These are phyloP conservation scores for Iselma pallidipennis DNA, from an alignment of 2,888 invertebrate genomes.

Conservation along the genomic window DNA sequence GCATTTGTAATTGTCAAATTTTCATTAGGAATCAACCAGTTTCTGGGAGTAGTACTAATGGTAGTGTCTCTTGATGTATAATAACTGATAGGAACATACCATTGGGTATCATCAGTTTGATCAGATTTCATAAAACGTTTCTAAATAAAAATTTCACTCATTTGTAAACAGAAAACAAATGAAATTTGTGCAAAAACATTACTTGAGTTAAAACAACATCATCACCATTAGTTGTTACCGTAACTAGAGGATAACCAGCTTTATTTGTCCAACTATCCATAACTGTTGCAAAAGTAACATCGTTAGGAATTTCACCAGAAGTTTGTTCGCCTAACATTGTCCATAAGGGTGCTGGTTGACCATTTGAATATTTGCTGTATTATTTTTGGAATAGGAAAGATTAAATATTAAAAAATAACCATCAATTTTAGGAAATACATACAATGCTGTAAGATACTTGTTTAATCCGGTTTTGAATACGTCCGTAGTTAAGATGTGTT, in stretches of 20 bases:
- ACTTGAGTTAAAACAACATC: slow-evolving; percentile 32
- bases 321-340: slow-evolving; percentile 50
- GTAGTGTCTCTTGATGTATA: slow-evolving; percentile 53
- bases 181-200: slow-evolving; percentile 14
- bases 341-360: slow-evolving; percentile 60
- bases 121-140: slow-evolving; percentile 14
- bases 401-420: not conserved
- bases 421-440: slow-evolving; percentile 38
- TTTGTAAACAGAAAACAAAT: slow-evolving; percentile 3
- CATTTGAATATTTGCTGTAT: slow-evolving; percentile 55
- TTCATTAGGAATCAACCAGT: slow-evolving; percentile 42
- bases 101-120: slow-evolving; percentile 34
- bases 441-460: slow-evolving; percentile 60
- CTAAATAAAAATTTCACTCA: slow-evolving; percentile 11
- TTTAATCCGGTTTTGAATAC: slow-evolving; percentile 61
- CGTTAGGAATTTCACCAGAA: not conserved
- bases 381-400: not conserved
- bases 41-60: slow-evolving; percentile 46
- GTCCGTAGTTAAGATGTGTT: slow-evolving; percentile 61
- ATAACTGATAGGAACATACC: slow-evolving; percentile 61
- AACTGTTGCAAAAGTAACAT: slow-evolving; percentile 40
- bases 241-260: slow-evolving; percentile 62
- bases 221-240: slow-evolving; percentile 42
- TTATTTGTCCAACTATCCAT: slow-evolving; percentile 66
- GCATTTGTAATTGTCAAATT: not conserved